Evolutionary conservation across 1,140 invertebrate species (phyloP).

Genomic region (Asobara japonica): DNA sequence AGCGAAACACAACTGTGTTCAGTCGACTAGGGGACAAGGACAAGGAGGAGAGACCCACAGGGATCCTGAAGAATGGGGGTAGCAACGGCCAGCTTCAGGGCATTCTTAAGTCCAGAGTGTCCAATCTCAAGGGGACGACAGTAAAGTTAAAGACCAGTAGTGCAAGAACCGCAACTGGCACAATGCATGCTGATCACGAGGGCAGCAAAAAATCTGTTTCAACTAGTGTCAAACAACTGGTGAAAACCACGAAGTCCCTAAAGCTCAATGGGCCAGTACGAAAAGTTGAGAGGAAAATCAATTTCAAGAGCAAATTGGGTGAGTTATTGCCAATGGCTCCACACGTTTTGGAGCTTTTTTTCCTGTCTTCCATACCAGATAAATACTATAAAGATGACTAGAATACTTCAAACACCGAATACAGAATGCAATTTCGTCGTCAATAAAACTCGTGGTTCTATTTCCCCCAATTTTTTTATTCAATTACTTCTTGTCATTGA

Average conservation of each 20-base stretch:
- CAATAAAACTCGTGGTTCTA: too few species aligned
- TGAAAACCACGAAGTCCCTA: constrained; percentile 49
- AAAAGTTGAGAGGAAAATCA: constrained; percentile 34
- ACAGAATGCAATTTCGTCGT: too few species aligned
- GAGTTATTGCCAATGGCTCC: too few species aligned
- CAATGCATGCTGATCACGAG: constrained; percentile 65
- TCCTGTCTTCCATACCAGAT: too few species aligned
- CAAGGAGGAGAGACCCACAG: constrained; percentile 40
- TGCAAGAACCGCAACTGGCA: constrained; percentile 46
- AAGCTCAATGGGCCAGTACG: constrained; percentile 35
- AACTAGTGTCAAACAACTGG: constrained; percentile 46
- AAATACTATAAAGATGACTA: too few species aligned
- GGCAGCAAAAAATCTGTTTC: constrained; percentile 49
- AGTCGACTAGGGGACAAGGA: constrained; percentile 62
- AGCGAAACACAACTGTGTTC: constrained; percentile 59
- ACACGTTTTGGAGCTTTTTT: too few species aligned
- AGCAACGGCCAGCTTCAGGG: constrained; percentile 38
- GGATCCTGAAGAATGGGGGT: constrained; percentile 54
- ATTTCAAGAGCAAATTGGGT: constrained; percentile 57
- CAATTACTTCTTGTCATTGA: too few species aligned
- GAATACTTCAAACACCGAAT: too few species aligned
- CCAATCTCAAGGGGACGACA: constrained; percentile 36
- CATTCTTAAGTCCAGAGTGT: constrained; percentile 53
- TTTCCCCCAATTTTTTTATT: too few species aligned
- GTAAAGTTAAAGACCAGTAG: constrained; percentile 39